A percentile compares a stretch with the other conserved stretches of the same genome.
Conservation (phyloP, 2,113 vertebrate species). For the Paraplagusia blochii region DNA sequence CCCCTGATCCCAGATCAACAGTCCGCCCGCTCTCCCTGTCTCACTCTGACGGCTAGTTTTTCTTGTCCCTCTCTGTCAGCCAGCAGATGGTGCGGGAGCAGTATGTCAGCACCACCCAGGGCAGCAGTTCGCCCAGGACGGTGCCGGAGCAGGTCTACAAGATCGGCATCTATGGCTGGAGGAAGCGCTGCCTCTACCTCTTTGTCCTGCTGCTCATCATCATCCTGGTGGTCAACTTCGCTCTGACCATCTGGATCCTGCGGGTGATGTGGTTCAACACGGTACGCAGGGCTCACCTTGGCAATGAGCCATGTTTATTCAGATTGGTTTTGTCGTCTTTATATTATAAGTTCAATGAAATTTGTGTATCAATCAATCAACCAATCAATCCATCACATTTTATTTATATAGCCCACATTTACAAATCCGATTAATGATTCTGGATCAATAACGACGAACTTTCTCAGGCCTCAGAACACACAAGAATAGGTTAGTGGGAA, state of each 20-base stretch:
- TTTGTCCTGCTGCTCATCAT: slow-evolving; percentile 90
- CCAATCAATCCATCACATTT: no score
- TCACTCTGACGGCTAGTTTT: background rate
- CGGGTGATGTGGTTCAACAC: slow-evolving; percentile 98
- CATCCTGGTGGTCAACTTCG: slow-evolving; percentile 91
- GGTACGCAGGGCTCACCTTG: slow-evolving; percentile 71
- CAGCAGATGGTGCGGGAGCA: slow-evolving; percentile 92
- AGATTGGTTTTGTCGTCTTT: no score
- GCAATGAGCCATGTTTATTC: slow-evolving; percentile 5
- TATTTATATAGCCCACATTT: no score
- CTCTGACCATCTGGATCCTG: slow-evolving; percentile 95
- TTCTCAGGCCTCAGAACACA: no score
- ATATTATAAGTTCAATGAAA: no score
- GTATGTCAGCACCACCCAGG: slow-evolving; percentile 83
- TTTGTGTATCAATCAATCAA: no score
- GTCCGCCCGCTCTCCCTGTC: no score
- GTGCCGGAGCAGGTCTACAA: slow-evolving; percentile 82
- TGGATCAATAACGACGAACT: no score
- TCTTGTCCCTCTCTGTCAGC: slow-evolving; percentile 19
- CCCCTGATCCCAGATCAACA: no score
- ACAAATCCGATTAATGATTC: no score
- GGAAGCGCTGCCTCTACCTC: slow-evolving; percentile 96
- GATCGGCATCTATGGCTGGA: slow-evolving; percentile 98
- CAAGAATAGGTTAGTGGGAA: no score
- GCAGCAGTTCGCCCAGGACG: slow-evolving; percentile 74